Evolutionary conservation across 2,888 invertebrate genomes (phyloP).

Genomic region (Lamellibrachia columna): DNA sequence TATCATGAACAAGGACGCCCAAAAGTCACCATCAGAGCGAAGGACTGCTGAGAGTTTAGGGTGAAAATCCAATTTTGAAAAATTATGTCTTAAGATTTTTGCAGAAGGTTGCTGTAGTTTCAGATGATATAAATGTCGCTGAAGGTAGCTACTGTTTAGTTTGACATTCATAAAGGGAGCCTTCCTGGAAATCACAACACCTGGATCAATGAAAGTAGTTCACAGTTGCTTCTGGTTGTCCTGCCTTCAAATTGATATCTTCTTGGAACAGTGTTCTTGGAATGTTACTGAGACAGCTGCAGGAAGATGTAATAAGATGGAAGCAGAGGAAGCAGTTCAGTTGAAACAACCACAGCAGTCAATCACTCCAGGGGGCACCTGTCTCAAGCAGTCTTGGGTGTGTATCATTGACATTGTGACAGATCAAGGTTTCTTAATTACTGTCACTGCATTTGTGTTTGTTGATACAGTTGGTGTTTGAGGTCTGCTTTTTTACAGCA

Average conservation of each 20-base stretch:
- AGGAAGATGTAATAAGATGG: neutral
- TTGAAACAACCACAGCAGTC: neutral
- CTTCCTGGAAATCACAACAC: neutral
- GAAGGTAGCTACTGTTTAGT: neutral
- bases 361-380: constrained; percentile 1
- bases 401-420: neutral
- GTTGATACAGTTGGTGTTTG: neutral
- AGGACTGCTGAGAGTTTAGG: too few relatives aligned
- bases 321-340: neutral
- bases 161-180: neutral
- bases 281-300: neutral
- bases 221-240: neutral
- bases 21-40: too few relatives aligned
- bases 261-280: neutral
- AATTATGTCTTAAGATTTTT: too few relatives aligned
- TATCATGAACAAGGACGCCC: too few relatives aligned
- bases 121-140: too few relatives aligned
- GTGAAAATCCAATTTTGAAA: too few relatives aligned
- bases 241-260: neutral
- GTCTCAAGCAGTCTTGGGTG: neutral
- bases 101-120: too few relatives aligned
- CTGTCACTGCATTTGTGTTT: neutral
- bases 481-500: neutral
- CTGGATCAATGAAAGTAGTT: neutral
- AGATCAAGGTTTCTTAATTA: constrained; percentile 1